Evolutionary conservation across 2,888 invertebrate species (phyloP).

Genomic region (Drosophila peninsularis): DNA sequence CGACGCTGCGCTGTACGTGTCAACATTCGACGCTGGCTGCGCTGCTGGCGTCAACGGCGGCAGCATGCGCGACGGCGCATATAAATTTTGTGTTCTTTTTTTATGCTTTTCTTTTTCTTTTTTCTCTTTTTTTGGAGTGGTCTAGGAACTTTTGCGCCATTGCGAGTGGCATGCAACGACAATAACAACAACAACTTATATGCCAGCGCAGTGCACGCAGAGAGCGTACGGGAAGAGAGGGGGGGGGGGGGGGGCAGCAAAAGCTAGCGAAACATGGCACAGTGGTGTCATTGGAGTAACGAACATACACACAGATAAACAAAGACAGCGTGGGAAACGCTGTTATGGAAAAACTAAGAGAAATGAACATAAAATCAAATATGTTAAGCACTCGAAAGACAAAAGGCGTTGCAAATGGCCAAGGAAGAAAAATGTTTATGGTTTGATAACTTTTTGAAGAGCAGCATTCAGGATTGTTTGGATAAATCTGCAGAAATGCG

Average conservation of each 20-base stretch:
- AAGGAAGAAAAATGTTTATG: conserved; percentile 3
- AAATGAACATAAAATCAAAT: conserved; percentile 22
- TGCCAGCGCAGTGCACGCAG: conserved; percentile 58
- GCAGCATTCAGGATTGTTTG: not conserved
- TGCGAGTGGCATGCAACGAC: conserved; percentile 76
- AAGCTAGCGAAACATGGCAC: conserved; percentile 46
- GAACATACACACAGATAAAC: conserved; percentile 23
- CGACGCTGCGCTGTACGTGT: conserved; percentile 71
- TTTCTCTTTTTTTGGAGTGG: conserved; percentile 59
- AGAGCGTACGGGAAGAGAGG: conserved; percentile 3
- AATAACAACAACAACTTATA: conserved; percentile 51
- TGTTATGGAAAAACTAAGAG: conserved; percentile 13
- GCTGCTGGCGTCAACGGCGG: conserved; percentile 43
- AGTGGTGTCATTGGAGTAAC: conserved; percentile 49
- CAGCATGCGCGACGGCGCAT: conserved; percentile 79
- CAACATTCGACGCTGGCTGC: conserved; percentile 71
- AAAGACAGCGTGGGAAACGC: conserved; percentile 48
- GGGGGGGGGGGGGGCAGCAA: not conserved
- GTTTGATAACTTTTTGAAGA: not conserved
- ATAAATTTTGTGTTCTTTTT: conserved; percentile 77
- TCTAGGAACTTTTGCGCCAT: conserved; percentile 79
- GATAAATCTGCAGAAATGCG: not conserved
- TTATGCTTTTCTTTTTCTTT: conserved; percentile 34
- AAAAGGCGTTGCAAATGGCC: not conserved
- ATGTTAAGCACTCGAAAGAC: conserved; percentile 9